A percentile compares a stretch with the other conserved stretches of the same genome.
phyloP scores from a whole-genome alignment of 2,113 vertebrate species.

The Lutjanus erythropterus region DNA sequence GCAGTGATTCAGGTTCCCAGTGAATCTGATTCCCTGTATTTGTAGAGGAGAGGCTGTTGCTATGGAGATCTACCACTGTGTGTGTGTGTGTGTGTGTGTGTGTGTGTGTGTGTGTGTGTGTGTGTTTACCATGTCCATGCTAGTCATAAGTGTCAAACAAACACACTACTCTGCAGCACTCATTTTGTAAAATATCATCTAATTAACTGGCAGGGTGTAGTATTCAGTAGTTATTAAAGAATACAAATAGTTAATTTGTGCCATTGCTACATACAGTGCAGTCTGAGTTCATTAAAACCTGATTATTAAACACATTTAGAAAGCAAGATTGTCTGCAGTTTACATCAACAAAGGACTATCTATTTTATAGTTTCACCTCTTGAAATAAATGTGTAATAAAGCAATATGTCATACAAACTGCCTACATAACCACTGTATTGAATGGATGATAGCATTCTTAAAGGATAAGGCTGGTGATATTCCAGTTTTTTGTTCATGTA shows the following conservation, averaged over 20 bases:
- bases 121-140: constrained; percentile 26
- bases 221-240: constrained; percentile 17
- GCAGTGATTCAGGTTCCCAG: neutral
- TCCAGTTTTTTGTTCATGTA: neutral
- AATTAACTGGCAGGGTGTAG: constrained; percentile 29
- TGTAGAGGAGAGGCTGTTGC: constrained; percentile 23
- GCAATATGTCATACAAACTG: constrained; percentile 37
- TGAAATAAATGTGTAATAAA: constrained; percentile 22
- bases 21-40: constrained; percentile 1
- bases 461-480: neutral
- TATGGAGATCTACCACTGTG: constrained; percentile 33
- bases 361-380: constrained; percentile 1
- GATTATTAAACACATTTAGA: constrained; percentile 1
- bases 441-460: neutral
- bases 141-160: constrained; percentile 46
- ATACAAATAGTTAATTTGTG: constrained; percentile 21
- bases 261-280: constrained; percentile 21
- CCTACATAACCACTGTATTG: neutral
- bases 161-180: neutral
- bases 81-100: constrained; percentile 27
- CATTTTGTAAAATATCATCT: constrained; percentile 25
- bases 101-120: constrained; percentile 10
- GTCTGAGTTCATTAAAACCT: constrained; percentile 1
- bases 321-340: constrained; percentile 23
- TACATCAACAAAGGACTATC: constrained; percentile 11